Evolutionary conservation across 1,140 invertebrate genomes (phyloP).

Genomic region (Stegodyphus dumicola): DNA sequence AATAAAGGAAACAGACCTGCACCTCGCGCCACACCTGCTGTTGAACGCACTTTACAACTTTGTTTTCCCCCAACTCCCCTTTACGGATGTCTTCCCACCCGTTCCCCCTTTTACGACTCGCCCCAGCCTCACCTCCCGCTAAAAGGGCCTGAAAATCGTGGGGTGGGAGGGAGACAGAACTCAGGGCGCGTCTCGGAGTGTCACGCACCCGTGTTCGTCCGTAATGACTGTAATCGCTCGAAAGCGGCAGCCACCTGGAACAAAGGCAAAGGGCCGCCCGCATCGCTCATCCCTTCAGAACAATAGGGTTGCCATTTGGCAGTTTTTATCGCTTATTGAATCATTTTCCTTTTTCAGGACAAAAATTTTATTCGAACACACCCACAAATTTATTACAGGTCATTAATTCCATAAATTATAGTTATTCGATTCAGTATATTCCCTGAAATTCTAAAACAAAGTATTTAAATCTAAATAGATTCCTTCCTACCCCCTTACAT

Average conservation of each 20-base stretch:
- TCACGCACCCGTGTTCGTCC: conserved; percentile 58
- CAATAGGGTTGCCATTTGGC: conserved; percentile 15
- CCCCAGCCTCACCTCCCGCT: not conserved
- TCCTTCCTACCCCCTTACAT: no score
- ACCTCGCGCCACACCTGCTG: conserved; percentile 24
- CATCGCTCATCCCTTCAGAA: conserved; percentile 44
- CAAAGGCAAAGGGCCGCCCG: conserved; percentile 60
- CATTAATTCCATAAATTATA: not conserved
- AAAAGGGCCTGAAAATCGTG: not conserved
- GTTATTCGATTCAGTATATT: no score
- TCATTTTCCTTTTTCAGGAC: not conserved
- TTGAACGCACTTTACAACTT: conserved; percentile 47
- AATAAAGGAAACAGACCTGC: not conserved
- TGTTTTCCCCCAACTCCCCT: conserved; percentile 28
- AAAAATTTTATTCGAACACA: not conserved
- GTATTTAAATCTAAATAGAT: no score
- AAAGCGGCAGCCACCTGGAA: conserved; percentile 61
- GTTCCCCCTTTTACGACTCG: not conserved
- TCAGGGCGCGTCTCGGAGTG: conserved; percentile 36
- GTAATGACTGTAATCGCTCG: conserved; percentile 61
- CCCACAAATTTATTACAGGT: not conserved
- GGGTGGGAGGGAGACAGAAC: conserved; percentile 11
- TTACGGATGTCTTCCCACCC: not conserved
- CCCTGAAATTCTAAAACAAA: no score
- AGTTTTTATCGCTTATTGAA: not conserved